phyloP scores from a whole-genome alignment of 2,797 vertebrate species.

The Moxostoma hubbsi region DNA sequence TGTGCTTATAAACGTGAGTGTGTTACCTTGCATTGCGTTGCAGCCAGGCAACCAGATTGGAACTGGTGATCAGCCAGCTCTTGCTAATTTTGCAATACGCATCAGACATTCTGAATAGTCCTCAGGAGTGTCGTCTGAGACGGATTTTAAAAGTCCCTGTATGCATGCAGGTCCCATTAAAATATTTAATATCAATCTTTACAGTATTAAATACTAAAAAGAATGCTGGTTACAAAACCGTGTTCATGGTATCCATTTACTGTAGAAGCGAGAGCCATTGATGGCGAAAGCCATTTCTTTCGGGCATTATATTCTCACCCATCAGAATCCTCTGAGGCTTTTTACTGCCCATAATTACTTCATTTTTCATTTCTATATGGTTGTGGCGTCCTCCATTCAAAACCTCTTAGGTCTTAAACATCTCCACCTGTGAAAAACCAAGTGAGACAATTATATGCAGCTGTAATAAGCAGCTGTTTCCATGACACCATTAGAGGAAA shows the following conservation, averaged over 20 bases:
- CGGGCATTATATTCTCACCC: constrained; percentile 1
- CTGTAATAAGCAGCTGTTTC: constrained; percentile 23
- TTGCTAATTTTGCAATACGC: background rate
- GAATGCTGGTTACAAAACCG: background rate
- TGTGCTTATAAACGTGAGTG: too few species aligned
- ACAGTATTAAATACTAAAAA: background rate
- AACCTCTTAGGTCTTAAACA: constrained; percentile 16
- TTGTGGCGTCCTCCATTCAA: constrained; percentile 9
- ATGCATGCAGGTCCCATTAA: background rate
- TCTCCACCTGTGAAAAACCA: constrained; percentile 27
- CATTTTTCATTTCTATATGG: constrained; percentile 27
- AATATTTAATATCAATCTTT: constrained; percentile 3
- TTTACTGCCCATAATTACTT: constrained; percentile 28
- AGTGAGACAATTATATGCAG: constrained; percentile 16
- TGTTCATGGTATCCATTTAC: background rate
- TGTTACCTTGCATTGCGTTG: background rate
- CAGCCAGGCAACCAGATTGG: background rate
- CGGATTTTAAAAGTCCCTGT: background rate
- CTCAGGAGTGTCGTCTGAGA: constrained; percentile 10
- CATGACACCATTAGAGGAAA: constrained; percentile 22
- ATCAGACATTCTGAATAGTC: background rate
- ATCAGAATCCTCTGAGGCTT: constrained; percentile 3
- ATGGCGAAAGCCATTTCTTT: constrained; percentile 20
- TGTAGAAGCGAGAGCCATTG: background rate
- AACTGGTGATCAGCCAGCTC: background rate